Base-by-base conservation (phyloP, 2,113 vertebrate species). In the Onychostoma macrolepis region DNA sequence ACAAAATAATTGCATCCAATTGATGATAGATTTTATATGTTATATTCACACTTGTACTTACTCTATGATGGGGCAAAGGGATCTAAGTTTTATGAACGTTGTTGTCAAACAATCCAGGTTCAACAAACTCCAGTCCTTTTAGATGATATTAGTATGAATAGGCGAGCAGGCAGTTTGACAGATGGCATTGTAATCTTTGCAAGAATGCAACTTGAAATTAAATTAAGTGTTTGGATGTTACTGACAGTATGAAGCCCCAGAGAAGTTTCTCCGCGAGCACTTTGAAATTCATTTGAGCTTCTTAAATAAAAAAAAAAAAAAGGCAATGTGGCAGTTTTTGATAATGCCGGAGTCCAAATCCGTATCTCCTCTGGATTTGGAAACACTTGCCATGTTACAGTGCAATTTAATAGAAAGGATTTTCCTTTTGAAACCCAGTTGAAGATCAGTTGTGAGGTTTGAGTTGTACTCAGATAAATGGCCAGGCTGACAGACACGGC, bases 401-500 rank as follows among this genome's bases (percentile, higher is more conserved):
- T 26, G n/a, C 53, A 63, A 17, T 50, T 50, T 50, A 50, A 50
- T 75, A 50, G 58, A 56, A 30, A 48, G 58, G 6, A 43, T 26
- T 75, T 84, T 86, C 41, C 4, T 19, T 58, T 11, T 13, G 30
- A 28, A 65, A 48, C 58, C 56, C 6, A 50, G 76, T 9, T 65
- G 53, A 48, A 9, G 17, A 41, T 58, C 30, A 17, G 33, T 45
- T 80, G 21, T 24, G 17, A 19, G 75, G 19, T 17, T 56, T 10
- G 75, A 33, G 50, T 77, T 48, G 28, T 30, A 19, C 4, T n/a
- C 33, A 79, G 43, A 38, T 10, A 72, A 71, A 9, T 45, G 81
- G 33, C 50, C 87, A 61, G 75, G 19, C 83, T 88, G 87, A 85
- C 69, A 75, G 83, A 41, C 17, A 43, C 5, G 2, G 38, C n/a